Evolutionary conservation across 2,113 vertebrate genomes (phyloP).

Genomic region (Pleuronectes platessa): DNA sequence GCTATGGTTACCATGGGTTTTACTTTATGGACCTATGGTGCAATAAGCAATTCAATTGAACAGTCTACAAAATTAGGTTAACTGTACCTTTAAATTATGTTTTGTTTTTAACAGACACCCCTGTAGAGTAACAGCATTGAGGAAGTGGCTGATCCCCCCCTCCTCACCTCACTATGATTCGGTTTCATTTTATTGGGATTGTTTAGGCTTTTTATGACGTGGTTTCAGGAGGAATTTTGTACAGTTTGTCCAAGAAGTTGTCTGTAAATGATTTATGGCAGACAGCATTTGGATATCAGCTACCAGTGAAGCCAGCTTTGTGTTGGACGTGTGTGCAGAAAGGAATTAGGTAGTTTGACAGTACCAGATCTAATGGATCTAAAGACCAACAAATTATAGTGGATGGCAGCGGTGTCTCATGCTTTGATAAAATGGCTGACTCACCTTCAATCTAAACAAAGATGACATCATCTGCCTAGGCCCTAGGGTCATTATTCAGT

Average conservation of each 20-base stretch:
- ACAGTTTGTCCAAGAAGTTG: constrained; percentile 38
- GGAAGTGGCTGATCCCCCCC: constrained; percentile 7
- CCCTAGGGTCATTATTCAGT: neutral
- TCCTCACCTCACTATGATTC: constrained; percentile 7
- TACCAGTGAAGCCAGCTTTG: constrained; percentile 33
- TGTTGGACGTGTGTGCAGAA: constrained; percentile 29
- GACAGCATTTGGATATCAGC: constrained; percentile 38
- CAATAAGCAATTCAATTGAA: neutral
- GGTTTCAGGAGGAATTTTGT: constrained; percentile 35
- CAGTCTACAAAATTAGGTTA: neutral
- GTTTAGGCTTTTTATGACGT: constrained; percentile 19
- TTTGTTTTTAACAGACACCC: neutral
- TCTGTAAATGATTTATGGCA: constrained; percentile 46
- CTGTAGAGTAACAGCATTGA: neutral
- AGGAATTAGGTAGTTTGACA: constrained; percentile 35
- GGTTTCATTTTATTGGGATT: constrained; percentile 10
- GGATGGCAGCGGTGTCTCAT: neutral
- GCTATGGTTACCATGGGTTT: neutral
- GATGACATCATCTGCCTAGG: neutral
- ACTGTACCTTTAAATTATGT: neutral
- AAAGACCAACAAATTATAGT: constrained; percentile 30
- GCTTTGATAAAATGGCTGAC: neutral
- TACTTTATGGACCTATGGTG: neutral
- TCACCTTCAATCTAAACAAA: neutral
- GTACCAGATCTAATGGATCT: constrained; percentile 24